Evolutionary conservation across 1,140 invertebrate genomes (phyloP).

Genomic region (Rhopalosiphum padi): DNA sequence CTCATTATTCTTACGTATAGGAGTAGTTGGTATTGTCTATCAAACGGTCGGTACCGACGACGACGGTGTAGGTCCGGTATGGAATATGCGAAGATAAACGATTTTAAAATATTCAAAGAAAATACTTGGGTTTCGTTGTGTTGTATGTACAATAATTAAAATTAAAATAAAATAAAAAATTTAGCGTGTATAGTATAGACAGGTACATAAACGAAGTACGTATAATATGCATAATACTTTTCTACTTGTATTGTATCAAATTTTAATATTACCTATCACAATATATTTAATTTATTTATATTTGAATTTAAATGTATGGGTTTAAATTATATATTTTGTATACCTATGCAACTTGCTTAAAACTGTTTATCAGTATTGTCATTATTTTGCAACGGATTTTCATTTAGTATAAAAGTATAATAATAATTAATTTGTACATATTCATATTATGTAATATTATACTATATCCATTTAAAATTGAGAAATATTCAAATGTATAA

Average conservation of each 20-base stretch:
- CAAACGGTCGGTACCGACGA: constrained; percentile 53
- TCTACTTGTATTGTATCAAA: background rate
- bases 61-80: background rate
- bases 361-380: background rate
- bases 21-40: constrained; percentile 36
- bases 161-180: background rate
- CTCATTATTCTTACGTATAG: background rate
- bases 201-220: background rate
- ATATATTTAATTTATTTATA: no score
- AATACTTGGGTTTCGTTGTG: background rate
- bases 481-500: background rate
- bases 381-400: background rate
- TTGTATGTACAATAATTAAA: background rate
- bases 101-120: constrained; percentile 22
- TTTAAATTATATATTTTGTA: background rate
- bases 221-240: background rate
- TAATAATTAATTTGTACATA: background rate
- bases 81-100: constrained; percentile 17
- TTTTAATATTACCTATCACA: background rate
- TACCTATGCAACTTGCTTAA: background rate
- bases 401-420: background rate
- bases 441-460: background rate
- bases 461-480: background rate
- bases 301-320: background rate
- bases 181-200: background rate